Conservation (phyloP, 2,888 invertebrate genomes). For the Leptogaster cylindrica region DNA sequence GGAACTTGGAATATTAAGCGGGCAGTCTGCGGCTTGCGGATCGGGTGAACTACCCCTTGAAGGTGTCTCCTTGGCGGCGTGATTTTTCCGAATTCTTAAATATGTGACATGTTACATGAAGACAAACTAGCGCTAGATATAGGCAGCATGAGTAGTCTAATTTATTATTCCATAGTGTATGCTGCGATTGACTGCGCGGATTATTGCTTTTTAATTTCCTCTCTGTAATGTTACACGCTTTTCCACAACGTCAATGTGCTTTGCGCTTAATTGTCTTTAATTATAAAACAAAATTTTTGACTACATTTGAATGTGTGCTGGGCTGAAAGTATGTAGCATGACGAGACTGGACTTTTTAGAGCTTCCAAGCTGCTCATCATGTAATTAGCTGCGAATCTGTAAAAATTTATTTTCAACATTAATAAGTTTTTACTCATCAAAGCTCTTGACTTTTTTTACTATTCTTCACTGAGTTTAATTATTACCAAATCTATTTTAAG, state of each 20-base stretch:
- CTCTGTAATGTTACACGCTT: conserved; percentile 16
- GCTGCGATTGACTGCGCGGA: conserved; percentile 14
- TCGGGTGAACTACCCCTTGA: too few species aligned
- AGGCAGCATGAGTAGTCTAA: too few species aligned
- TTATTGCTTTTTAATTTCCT: conserved; percentile 7
- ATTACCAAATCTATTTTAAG: background rate
- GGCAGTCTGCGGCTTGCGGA: too few species aligned
- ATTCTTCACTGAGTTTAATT: background rate
- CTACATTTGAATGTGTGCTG: conserved; percentile 9
- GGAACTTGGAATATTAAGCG: too few species aligned
- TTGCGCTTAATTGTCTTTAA: conserved; percentile 11
- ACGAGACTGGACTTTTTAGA: conserved; percentile 37
- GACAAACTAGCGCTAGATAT: too few species aligned
- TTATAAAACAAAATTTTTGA: too few species aligned
- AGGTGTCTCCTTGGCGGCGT: too few species aligned
- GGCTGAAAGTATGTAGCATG: conserved; percentile 37
- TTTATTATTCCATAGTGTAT: conserved; percentile 8
- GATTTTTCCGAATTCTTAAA: too few species aligned
- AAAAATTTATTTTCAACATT: conserved; percentile 11
- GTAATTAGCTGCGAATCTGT: conserved; percentile 35
- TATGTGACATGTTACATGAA: too few species aligned
- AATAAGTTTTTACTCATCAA: conserved; percentile 28
- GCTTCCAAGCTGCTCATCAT: conserved; percentile 31
- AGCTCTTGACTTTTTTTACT: conserved; percentile 14
- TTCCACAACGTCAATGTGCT: conserved; percentile 14